Percentiles rank a stretch among this genome's conserved stretches.
These are phyloP conservation scores for Cathartes aura DNA, from an alignment of 2,113 vertebrate species.

Conservation along the genomic window DNA sequence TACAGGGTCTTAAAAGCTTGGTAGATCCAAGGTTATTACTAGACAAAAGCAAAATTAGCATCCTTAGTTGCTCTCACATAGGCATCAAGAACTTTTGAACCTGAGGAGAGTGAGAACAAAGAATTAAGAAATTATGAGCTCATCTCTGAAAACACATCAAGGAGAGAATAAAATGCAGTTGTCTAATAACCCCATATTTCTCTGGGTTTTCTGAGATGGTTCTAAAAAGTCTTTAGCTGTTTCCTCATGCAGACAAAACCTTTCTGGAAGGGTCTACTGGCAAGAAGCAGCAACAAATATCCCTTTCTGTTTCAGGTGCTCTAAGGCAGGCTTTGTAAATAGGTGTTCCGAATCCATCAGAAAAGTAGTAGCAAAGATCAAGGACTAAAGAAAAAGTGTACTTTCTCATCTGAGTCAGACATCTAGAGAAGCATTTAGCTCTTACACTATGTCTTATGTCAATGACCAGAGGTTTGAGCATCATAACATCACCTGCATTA, in stretches of 20 bases:
- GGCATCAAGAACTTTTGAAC: background rate
- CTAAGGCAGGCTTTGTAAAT: background rate
- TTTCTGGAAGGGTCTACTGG: background rate
- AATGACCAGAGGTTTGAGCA: background rate
- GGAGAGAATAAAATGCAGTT: background rate
- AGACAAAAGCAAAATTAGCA: background rate
- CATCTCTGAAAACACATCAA: background rate
- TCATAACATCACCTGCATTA: background rate
- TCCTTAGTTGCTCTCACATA: background rate
- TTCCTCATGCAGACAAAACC: background rate
- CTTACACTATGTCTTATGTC: accelerated
- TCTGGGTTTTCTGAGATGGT: background rate
- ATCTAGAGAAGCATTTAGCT: background rate
- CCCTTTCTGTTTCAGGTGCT: background rate
- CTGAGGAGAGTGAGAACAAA: background rate
- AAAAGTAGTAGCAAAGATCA: background rate
- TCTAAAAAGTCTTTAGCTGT: background rate
- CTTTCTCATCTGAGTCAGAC: background rate
- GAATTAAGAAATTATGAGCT: background rate
- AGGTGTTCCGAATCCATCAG: background rate
- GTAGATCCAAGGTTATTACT: background rate
- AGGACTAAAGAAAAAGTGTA: background rate
- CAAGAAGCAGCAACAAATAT: background rate
- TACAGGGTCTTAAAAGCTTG: background rate
- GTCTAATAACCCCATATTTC: background rate